A percentile compares a stretch with the other conserved stretches of the same genome.
Evolutionary conservation across 2,113 vertebrate genomes (phyloP).

Genomic region (Gambusia affinis): DNA sequence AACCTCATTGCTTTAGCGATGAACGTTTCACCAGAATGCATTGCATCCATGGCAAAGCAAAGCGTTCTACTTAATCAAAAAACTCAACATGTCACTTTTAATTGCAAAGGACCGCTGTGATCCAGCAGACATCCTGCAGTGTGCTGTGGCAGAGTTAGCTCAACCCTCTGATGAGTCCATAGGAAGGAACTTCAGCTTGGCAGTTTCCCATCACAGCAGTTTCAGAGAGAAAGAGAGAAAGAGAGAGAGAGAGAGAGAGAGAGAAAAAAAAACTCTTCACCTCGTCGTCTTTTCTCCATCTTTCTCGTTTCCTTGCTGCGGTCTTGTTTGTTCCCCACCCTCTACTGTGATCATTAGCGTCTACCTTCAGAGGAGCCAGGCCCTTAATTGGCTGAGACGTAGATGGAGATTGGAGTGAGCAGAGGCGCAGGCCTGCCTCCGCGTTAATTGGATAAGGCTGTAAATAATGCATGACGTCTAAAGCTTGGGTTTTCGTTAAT

Average conservation of each 20-base stretch:
- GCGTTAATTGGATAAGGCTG: slow-evolving; percentile 74
- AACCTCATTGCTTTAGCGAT: slow-evolving; percentile 4
- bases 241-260: slow-evolving; percentile 29
- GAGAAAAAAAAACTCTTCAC: slow-evolving; percentile 1
- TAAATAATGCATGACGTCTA: slow-evolving; percentile 79
- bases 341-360: slow-evolving; percentile 57
- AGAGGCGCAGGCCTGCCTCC: slow-evolving; percentile 43
- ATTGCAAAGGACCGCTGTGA: slow-evolving; percentile 33
- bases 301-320: slow-evolving; percentile 5
- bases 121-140: slow-evolving; percentile 46
- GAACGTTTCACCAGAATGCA: not conserved
- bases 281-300: not conserved
- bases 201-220: slow-evolving; percentile 41
- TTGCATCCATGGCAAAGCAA: not conserved
- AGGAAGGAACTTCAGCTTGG: slow-evolving; percentile 43
- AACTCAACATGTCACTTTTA: slow-evolving; percentile 44
- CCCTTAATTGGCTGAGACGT: slow-evolving; percentile 70
- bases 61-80: slow-evolving; percentile 52
- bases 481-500: slow-evolving; percentile 75
- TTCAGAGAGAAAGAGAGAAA: slow-evolving; percentile 24
- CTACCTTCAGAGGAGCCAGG: slow-evolving; percentile 50
- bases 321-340: slow-evolving; percentile 17
- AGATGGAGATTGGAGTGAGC: slow-evolving; percentile 57
- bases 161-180: slow-evolving; percentile 41
- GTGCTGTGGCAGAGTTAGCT: slow-evolving; percentile 42